These are phyloP conservation scores for Cotesia vestalis DNA, from an alignment of 1,140 invertebrate genomes.

Conservation along the genomic window DNA sequence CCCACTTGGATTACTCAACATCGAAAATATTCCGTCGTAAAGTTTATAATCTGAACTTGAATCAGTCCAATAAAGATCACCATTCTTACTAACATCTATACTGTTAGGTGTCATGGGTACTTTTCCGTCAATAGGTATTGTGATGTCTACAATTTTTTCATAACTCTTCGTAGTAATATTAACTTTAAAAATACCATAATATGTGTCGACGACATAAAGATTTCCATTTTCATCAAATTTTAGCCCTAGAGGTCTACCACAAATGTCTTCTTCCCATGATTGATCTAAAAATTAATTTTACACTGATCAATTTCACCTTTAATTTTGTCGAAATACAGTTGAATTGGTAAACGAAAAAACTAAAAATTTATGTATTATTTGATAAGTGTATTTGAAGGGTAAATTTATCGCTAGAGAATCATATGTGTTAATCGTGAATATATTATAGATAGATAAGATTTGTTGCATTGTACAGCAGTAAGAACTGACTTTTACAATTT, in stretches of 20 bases:
- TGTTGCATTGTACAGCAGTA: too few relatives aligned
- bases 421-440: too few relatives aligned
- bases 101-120: constrained; percentile 70
- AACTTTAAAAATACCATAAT: constrained; percentile 83
- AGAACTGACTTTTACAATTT: too few relatives aligned
- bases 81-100: constrained; percentile 75
- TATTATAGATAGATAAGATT: too few relatives aligned
- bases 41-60: constrained; percentile 73
- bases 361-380: too few relatives aligned
- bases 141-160: constrained; percentile 51
- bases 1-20: constrained; percentile 76
- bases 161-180: constrained; percentile 75
- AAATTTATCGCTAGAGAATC: too few relatives aligned
- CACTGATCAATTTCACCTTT: too few relatives aligned
- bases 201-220: constrained; percentile 80
- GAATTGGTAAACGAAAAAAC: too few relatives aligned
- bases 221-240: constrained; percentile 76
- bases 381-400: too few relatives aligned
- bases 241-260: constrained; percentile 85
- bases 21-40: constrained; percentile 69
- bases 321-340: too few relatives aligned
- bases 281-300: constrained; percentile 65
- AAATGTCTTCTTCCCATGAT: constrained; percentile 75
- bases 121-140: constrained; percentile 70
- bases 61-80: constrained; percentile 82